phyloP scores from a whole-genome alignment of 2,888 invertebrate genomes.

The Morpho achilles region DNA sequence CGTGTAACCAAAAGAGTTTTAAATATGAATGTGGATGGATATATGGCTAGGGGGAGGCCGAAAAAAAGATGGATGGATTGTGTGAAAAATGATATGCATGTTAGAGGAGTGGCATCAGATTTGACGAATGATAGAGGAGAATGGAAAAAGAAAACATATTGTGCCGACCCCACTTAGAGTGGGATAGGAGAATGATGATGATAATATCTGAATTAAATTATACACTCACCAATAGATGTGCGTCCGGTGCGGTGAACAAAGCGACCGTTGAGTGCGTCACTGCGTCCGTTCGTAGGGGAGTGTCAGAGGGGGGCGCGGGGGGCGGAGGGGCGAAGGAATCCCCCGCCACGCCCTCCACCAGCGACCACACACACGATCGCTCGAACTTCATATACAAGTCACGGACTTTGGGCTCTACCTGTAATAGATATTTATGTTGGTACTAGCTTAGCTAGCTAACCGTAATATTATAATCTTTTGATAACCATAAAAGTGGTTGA shows the following conservation, averaged over 20 bases:
- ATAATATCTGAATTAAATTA: no score
- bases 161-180: background rate
- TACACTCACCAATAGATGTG: constrained; percentile 47
- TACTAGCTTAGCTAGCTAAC: no score
- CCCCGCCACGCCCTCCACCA: constrained; percentile 84
- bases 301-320: constrained; percentile 35
- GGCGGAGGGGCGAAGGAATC: constrained; percentile 54
- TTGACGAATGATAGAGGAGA: no score
- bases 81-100: no score
- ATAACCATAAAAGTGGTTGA: background rate
- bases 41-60: no score
- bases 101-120: no score
- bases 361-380: constrained; percentile 86
- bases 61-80: no score
- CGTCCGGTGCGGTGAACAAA: constrained; percentile 52
- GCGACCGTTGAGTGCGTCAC: constrained; percentile 38
- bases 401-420: constrained; percentile 65
- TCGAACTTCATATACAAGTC: constrained; percentile 91
- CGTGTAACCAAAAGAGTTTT: no score
- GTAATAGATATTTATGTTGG: background rate
- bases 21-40: no score
- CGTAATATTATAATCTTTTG: no score
- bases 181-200: background rate
- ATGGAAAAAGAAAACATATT: no score
- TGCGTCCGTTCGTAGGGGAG: constrained; percentile 34